phyloP scores from a whole-genome alignment of 2,797 vertebrate species.

The Scolopax bukidnonensis region DNA sequence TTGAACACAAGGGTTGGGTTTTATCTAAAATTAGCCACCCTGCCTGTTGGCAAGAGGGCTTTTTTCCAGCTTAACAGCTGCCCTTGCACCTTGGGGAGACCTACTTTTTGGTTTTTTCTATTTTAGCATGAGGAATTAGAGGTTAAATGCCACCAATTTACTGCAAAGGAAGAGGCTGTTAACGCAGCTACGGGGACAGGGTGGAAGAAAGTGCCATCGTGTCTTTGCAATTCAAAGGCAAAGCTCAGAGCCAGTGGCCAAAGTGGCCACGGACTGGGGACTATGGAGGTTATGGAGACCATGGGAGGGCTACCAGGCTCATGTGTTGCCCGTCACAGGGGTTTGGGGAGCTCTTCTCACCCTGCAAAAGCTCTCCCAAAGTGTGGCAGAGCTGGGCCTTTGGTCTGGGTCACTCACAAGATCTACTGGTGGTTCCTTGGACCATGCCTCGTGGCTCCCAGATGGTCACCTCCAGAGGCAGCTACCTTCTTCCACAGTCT shows the following conservation, averaged over 20 bases:
- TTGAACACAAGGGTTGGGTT: background rate
- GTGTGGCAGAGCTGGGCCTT: background rate
- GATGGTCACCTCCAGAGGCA: rapidly evolving
- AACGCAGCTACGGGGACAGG: rapidly evolving
- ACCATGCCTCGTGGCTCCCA: background rate
- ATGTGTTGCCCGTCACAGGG: background rate
- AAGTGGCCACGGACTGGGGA: background rate
- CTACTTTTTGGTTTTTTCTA: background rate
- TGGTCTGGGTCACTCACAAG: background rate
- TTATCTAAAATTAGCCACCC: background rate
- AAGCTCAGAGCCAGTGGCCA: background rate
- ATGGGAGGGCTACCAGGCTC: rapidly evolving
- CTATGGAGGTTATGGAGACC: background rate
- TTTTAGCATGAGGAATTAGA: background rate
- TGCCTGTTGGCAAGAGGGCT: rapidly evolving
- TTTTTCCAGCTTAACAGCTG: background rate
- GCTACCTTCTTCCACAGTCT: background rate
- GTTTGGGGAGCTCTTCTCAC: background rate
- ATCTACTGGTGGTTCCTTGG: background rate
- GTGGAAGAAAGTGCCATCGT: rapidly evolving
- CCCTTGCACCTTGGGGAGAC: background rate
- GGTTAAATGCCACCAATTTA: background rate
- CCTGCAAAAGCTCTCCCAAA: background rate
- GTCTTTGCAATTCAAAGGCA: background rate
- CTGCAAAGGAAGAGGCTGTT: background rate